A percentile compares a stretch with the other conserved stretches of the same genome.
Conservation (phyloP, 2,888 invertebrate genomes). For the Orthosia gracilis region DNA sequence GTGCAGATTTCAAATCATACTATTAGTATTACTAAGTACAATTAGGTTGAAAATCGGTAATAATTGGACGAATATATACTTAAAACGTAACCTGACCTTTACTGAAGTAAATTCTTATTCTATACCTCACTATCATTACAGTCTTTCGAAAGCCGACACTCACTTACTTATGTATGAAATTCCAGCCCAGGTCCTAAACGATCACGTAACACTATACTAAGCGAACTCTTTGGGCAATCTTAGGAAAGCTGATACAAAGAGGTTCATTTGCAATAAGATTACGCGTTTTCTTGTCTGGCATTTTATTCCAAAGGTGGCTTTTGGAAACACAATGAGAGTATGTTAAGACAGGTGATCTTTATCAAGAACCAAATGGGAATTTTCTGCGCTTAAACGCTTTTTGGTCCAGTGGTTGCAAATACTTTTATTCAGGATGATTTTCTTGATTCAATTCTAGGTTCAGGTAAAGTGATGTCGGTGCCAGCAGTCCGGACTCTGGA, state of each 20-base stretch:
- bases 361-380: neutral
- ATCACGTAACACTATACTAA: conserved; percentile 10
- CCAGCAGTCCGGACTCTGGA: too few relatives aligned
- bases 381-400: neutral
- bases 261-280: conserved; percentile 28
- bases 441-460: too few relatives aligned
- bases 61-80: too few relatives aligned
- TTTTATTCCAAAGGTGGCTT: neutral
- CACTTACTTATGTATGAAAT: conserved; percentile 24
- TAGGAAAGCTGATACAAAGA: neutral
- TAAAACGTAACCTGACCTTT: too few relatives aligned
- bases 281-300: neutral
- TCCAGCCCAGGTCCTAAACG: neutral
- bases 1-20: too few relatives aligned
- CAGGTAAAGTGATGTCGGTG: too few relatives aligned
- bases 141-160: too few relatives aligned
- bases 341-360: neutral
- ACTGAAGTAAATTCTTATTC: conserved; percentile 7
- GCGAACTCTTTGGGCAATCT: conserved; percentile 8
- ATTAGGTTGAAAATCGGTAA: too few relatives aligned
- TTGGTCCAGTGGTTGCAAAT: neutral
- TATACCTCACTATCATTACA: too few relatives aligned
- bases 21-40: too few relatives aligned
- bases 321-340: neutral
- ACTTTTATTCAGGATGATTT: neutral